Conservation (phyloP, 2,113 vertebrate genomes). For the Paraplagusia blochii region DNA sequence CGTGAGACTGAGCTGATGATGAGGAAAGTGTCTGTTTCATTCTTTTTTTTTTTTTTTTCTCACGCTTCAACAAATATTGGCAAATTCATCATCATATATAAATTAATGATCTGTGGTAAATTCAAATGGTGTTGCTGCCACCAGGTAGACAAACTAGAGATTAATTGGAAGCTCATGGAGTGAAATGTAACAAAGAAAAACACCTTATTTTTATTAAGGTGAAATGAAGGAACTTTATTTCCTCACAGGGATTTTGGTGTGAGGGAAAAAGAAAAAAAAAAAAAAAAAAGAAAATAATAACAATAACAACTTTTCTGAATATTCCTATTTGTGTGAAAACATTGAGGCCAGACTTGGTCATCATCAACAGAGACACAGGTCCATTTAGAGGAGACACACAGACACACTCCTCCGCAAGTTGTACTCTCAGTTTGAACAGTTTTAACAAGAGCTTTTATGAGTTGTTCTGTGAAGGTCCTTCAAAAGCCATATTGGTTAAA, state of each 20-base stretch:
- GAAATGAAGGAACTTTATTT: constrained; percentile 10
- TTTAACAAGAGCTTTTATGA: not conserved
- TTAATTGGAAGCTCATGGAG: constrained; percentile 22
- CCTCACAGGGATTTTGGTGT: not conserved
- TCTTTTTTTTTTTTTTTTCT: constrained; percentile 5
- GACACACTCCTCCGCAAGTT: no score
- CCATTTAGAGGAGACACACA: no score
- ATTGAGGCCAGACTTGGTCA: no score
- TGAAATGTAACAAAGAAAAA: not conserved
- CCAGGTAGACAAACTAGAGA: constrained; percentile 3
- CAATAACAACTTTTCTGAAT: constrained; percentile 27
- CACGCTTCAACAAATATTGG: constrained; percentile 33
- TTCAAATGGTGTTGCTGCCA: constrained; percentile 40
- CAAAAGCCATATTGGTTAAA: not conserved
- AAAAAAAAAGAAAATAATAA: not conserved
- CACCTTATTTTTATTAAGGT: constrained; percentile 2
- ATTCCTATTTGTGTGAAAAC: constrained; percentile 26
- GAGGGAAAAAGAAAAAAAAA: not conserved
- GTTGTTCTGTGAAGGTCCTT: not conserved
- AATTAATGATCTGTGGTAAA: constrained; percentile 33
- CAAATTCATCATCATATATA: constrained; percentile 44
- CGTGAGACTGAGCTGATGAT: constrained; percentile 20
- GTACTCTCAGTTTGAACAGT: not conserved
- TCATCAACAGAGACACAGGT: no score
- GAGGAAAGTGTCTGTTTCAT: constrained; percentile 13